Percentiles rank a stretch among this genome's conserved stretches.
Conservation (phyloP, 2,113 vertebrate genomes). For the Hoplias malabaricus region DNA sequence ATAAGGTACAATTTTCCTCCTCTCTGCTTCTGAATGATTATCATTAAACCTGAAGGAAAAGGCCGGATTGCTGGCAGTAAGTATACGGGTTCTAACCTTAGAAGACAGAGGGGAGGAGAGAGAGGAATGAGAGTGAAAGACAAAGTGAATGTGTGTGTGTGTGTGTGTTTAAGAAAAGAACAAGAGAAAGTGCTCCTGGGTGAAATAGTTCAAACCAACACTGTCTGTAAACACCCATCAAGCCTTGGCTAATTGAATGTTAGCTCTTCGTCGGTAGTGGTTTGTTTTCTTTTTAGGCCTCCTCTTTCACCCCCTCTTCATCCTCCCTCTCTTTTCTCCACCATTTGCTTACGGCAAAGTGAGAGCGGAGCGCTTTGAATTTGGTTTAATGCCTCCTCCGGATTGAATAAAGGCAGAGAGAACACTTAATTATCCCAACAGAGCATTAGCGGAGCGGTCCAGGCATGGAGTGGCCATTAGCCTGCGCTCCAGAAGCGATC, state of each 20-base stretch:
- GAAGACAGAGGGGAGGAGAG: background rate
- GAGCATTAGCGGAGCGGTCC: conserved; percentile 10
- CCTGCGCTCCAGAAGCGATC: background rate
- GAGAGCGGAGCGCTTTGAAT: conserved; percentile 14
- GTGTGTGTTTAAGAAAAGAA: background rate
- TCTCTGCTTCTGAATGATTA: background rate
- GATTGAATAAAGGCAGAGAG: conserved; percentile 33
- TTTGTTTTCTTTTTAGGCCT: background rate
- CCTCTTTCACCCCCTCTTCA: background rate
- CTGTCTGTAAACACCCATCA: background rate
- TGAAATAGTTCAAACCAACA: background rate
- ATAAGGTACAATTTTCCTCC: conserved; percentile 1
- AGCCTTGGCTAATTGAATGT: background rate
- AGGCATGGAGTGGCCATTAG: conserved; percentile 17
- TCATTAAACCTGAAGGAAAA: background rate
- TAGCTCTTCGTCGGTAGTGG: background rate
- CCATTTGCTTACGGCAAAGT: background rate
- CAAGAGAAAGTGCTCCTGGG: background rate
- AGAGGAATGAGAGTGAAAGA: background rate
- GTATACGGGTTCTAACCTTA: conserved; percentile 1
- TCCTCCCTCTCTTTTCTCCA: background rate
- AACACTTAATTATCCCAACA: conserved; percentile 36
- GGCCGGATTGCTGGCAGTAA: background rate
- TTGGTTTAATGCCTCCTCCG: conserved; percentile 14
- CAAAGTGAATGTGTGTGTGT: background rate